phyloP scores from a whole-genome alignment of 2,888 invertebrate species.

The Parasteatoda lunata region DNA sequence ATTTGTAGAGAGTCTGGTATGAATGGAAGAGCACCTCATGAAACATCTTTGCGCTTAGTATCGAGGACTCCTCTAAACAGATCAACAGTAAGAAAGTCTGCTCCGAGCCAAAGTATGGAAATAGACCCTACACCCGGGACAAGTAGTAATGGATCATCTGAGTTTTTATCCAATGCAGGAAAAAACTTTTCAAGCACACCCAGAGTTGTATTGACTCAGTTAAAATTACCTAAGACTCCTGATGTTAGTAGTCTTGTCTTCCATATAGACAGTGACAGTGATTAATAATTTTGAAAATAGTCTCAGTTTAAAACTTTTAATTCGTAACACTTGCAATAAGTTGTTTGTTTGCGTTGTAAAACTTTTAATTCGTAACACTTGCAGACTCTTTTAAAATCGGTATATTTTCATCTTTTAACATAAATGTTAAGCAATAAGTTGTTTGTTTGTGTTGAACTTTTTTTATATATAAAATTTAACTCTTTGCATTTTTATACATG shows the following conservation, averaged over 20 bases:
- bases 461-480: too few relatives aligned
- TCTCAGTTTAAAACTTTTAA: background rate
- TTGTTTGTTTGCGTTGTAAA: too few relatives aligned
- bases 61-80: background rate
- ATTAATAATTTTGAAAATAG: background rate
- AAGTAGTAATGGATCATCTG: background rate
- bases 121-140: background rate
- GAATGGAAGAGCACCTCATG: background rate
- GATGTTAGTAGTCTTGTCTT: slow-evolving; percentile 10
- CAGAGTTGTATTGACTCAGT: slow-evolving; percentile 21
- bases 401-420: background rate
- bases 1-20: background rate
- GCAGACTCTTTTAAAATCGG: background rate
- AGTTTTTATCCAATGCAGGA: background rate
- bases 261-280: background rate
- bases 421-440: background rate
- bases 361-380: too few relatives aligned
- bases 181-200: slow-evolving; percentile 29
- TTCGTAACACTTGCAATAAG: background rate
- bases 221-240: slow-evolving; percentile 14
- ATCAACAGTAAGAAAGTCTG: too few relatives aligned
- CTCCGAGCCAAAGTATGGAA: background rate
- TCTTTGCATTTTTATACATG: too few relatives aligned
- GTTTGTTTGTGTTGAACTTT: too few relatives aligned
- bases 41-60: background rate